A percentile compares a stretch with the other conserved stretches of the same genome.
Conservation (phyloP, 2,113 vertebrate species). For the Podocnemis expansa region DNA sequence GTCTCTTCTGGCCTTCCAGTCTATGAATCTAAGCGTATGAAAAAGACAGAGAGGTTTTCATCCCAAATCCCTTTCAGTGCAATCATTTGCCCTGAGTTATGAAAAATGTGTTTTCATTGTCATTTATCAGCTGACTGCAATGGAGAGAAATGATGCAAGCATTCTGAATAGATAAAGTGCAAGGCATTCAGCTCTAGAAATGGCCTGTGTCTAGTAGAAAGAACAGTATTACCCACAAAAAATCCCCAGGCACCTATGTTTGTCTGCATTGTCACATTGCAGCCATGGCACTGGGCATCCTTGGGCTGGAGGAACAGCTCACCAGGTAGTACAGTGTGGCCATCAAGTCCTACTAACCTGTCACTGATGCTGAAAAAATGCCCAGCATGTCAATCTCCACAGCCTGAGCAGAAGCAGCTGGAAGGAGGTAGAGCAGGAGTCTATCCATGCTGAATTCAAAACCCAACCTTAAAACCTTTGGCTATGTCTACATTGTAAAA, state of each 20-base stretch:
- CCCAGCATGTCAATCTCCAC: background rate
- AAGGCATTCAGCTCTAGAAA: background rate
- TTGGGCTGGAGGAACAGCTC: background rate
- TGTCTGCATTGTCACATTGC: background rate
- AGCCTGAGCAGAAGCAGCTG: background rate
- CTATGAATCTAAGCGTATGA: background rate
- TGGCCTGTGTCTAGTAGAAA: background rate
- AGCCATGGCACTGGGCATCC: background rate
- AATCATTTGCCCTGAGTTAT: background rate
- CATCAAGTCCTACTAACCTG: rapidly evolving
- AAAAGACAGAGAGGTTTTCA: background rate
- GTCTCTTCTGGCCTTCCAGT: background rate
- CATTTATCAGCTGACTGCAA: background rate
- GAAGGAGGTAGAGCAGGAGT: background rate
- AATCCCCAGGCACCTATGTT: background rate
- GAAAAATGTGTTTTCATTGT: background rate
- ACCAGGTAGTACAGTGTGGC: background rate
- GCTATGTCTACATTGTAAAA: too few species aligned
- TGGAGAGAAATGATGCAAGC: background rate
- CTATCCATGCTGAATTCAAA: background rate
- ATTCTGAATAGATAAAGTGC: background rate
- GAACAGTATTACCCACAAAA: background rate
- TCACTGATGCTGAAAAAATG: background rate
- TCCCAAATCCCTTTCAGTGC: background rate
- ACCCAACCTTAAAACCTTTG: background rate